These are phyloP conservation scores for Margaritifera margaritifera DNA, from an alignment of 2,888 invertebrate genomes.

Conservation along the genomic window DNA sequence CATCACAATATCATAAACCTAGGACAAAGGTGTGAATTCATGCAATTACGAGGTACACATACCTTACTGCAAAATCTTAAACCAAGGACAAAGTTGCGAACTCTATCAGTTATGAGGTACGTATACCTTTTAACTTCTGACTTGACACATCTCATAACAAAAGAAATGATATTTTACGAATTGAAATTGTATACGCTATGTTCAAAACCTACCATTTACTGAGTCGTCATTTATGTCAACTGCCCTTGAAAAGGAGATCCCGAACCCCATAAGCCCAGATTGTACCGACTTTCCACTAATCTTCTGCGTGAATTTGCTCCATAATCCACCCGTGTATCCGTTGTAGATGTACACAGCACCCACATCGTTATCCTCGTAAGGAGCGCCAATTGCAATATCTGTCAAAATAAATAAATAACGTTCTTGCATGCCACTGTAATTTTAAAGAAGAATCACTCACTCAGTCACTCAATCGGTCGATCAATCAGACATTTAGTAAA, in stretches of 20 bases:
- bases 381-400: constrained; percentile 44
- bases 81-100: too few species aligned
- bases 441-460: neutral
- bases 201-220: constrained; percentile 25
- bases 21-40: too few species aligned
- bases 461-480: too few species aligned
- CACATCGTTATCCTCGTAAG: constrained; percentile 32
- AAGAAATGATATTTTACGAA: too few species aligned
- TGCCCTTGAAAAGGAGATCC: constrained; percentile 26
- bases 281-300: constrained; percentile 25
- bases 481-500: too few species aligned
- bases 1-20: too few species aligned
- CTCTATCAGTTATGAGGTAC: too few species aligned
- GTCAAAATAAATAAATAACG: neutral
- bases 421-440: neutral
- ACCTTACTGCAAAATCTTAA: too few species aligned
- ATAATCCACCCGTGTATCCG: constrained; percentile 28
- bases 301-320: constrained; percentile 29
- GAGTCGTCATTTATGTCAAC: constrained; percentile 33
- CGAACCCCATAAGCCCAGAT: constrained; percentile 28
- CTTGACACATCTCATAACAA: too few species aligned
- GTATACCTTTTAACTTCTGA: too few species aligned
- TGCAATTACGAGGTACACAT: too few species aligned
- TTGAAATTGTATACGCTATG: too few species aligned
- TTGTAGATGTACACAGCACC: constrained; percentile 44